A percentile compares a stretch with the other conserved stretches of the same genome.
phyloP scores from a whole-genome alignment of 2,797 vertebrate species.

The Diplodus puntazzo region DNA sequence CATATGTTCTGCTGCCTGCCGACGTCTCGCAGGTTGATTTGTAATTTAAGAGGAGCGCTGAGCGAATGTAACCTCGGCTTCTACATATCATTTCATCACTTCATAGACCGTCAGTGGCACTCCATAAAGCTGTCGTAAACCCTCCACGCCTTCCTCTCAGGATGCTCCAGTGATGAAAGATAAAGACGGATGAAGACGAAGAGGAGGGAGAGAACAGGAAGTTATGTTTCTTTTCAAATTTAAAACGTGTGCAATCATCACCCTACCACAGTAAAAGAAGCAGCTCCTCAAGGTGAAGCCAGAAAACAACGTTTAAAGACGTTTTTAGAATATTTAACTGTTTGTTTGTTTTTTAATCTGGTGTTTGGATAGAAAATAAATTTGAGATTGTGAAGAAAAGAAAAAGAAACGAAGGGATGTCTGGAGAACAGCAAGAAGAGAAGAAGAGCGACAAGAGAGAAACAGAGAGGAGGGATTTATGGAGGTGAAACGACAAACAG shows the following conservation, averaged over 20 bases:
- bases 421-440: not conserved
- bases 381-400: not conserved
- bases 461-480: conserved; percentile 44
- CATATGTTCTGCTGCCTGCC: not conserved
- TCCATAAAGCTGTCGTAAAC: conserved; percentile 63
- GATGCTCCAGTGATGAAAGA: not conserved
- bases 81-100: conserved; percentile 50
- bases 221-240: not conserved
- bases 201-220: not conserved
- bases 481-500: conserved; percentile 48
- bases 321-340: no score
- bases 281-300: no score
- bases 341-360: no score
- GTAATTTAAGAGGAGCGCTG: conserved; percentile 33
- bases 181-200: not conserved
- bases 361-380: no score
- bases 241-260: not conserved
- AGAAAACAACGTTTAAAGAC: no score
- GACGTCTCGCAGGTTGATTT: conserved; percentile 22
- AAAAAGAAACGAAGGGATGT: not conserved
- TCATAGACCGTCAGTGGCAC: conserved; percentile 37
- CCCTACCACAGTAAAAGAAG: no score
- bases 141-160: conserved; percentile 26
- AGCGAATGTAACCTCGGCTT: conserved; percentile 39
- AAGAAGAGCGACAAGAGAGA: not conserved